Evolutionary conservation across 2,888 invertebrate genomes (phyloP), one percentile per base, ranked within the genome.

Genomic region (Agrochola litura): DNA sequence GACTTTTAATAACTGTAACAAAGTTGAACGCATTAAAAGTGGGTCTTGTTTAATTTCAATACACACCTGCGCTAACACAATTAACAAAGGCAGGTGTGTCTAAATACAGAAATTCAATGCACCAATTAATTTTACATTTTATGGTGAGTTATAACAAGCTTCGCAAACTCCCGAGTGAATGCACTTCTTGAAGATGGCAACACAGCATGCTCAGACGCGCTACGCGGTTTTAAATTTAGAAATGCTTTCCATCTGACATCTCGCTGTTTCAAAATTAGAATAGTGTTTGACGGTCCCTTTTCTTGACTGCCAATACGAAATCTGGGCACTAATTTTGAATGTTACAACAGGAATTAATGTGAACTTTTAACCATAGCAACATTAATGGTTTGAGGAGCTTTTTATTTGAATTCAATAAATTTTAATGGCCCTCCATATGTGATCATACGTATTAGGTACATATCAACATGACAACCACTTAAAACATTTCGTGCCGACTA

Each of bases 181-280:
- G 86, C 86, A 87, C 83, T 79, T 83, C 86, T 84, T 79, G 66
- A 79, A 76, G 69, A 82, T 81, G 82, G 91, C 89, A 91, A 89
- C 90, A 90, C 87, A 89, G 88, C 91, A 88, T 91, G 91, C 94
- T 89, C 94, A 93, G 94, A 93, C 94, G 91, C 92, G 87, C 87
- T 91, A 91, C 92, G 89, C 91, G 81, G 86, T 91, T 93, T 93
- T 92, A 94, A 93, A 92, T 92, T 91, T 94, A 94, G 93, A 93
- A 91, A 90, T 85, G 77, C 86, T 88, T 84, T 86, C 86, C 88
- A 88, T 89, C 90, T 93, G 91, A 91, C 92, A 92, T 89, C 90
- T 89, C 89, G 85, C 85, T 84, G 87, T 88, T 92, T 90, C 88
- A 88, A 91, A 92, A 88, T 90, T 93, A 92, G 92, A 92, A 91